Evolutionary conservation across 2,797 vertebrate genomes (phyloP), one percentile per base, ranked within the genome.

Genomic region (Babyrousa celebensis): DNA sequence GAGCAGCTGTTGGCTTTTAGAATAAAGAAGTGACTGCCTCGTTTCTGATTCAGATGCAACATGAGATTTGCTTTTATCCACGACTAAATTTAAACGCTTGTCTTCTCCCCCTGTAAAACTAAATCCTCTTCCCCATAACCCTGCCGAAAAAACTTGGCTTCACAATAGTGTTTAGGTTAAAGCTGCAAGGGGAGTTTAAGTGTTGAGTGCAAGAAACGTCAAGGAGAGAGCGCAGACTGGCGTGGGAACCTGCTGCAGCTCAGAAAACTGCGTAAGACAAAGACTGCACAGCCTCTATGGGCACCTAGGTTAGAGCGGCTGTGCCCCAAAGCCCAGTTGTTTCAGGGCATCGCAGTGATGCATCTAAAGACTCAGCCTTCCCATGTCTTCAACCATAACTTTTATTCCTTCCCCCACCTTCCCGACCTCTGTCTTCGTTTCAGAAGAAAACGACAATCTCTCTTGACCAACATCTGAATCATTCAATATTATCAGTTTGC

Each of bases 1-100:
- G 89, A 96, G 94, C 97, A 97, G 95, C 97, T 97, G 95, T 82
- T 91, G 90, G 71, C 72, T 96, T 92, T 96, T 82, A 85, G 86
- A 93, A 96, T 91, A 71, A 94, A 92, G 89, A 91, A 94, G 74
- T 32, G 32, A 43, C 54, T 63, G 78, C 63, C 87, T 78, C 7
- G 14, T 83, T 72, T 94, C 96, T 92, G 94, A 97, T 96, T 95
- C 95, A 67, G 54, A 89, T 23, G 82, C 89, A 62, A 14, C 54
- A 29, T 43, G 87, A 96, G 78, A 63, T 90, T 58, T 67, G 65
- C 94, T 96, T 79, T 91, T 77, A 75, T 88, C 94, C 82, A 48
- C 0, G 1, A 85, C 95, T 97, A 95, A 92, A 97, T 96, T 85
- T 92, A 95, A 95, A 92, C 4, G 56, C 70, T 88, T 60, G 25